phyloP scores from a whole-genome alignment of 2,797 vertebrate genomes.

The Meda fulgida region DNA sequence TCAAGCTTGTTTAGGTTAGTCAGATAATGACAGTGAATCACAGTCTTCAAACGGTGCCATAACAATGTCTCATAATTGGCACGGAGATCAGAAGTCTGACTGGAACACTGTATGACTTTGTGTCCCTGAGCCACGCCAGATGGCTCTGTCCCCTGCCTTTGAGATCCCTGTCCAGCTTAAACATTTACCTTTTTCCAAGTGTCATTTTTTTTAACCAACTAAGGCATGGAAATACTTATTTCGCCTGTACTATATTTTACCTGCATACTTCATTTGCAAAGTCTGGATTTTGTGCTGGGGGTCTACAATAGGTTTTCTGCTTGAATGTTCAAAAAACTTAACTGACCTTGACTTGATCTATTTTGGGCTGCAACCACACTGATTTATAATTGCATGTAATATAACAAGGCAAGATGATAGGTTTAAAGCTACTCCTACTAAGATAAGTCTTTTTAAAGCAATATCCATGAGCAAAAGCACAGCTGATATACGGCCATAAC shows the following conservation, averaged over 20 bases:
- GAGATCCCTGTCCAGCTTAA: constrained; percentile 2
- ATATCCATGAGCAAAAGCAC: background rate
- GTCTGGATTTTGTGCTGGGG: background rate
- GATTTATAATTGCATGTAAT: background rate
- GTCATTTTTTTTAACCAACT: background rate
- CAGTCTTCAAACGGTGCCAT: constrained; percentile 17
- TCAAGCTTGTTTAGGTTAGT: background rate
- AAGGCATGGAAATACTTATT: background rate
- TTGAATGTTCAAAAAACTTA: background rate
- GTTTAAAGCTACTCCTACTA: background rate
- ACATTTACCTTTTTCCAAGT: background rate
- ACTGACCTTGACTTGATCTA: background rate
- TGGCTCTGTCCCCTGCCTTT: background rate
- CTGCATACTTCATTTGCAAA: background rate
- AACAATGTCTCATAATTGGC: constrained; percentile 9
- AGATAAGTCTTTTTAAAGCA: background rate
- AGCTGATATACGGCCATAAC: background rate
- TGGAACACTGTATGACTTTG: constrained; percentile 14
- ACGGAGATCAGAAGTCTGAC: constrained; percentile 20
- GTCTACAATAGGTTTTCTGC: background rate
- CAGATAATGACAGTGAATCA: constrained; percentile 7
- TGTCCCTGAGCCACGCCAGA: constrained; percentile 12
- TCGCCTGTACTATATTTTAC: background rate
- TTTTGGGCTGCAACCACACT: background rate
- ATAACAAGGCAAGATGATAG: background rate